Base-by-base conservation (phyloP, 2,797 vertebrate genomes). In the Phyllotis vaccarum region DNA sequence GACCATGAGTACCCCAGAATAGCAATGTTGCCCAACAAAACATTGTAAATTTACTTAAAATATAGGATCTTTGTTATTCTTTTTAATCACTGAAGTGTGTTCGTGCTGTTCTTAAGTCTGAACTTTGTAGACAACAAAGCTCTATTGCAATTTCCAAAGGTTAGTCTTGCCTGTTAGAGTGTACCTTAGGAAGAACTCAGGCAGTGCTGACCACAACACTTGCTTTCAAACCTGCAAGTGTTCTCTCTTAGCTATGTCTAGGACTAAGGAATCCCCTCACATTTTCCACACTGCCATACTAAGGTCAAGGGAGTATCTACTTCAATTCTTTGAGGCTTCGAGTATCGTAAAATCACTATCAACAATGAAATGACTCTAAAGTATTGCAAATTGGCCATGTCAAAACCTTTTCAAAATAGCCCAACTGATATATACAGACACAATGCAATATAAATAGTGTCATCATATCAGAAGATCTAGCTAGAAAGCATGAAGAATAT, bases 321-420 rank as follows among this genome's bases (percentile, higher is more conserved):
- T 80, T 68, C 40, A 81, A 13, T 87, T 87, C 62, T 75, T 91
- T 66, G 79, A 89, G 34, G 34, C 2, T 37, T 34, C 62, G 34
- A 72, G 5, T 49, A 27, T 14, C 52, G 66, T 81, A 46, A 96
- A 94, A 81, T 49, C 37, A 90, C 87, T 91, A 76, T 58, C 11
- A 29, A 68, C 46, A 70, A 40, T 43, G 72, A 92, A 75, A 93
- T 27, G 6, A 24, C 62, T 62, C 34, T 79, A 34, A 31, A 81
- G 46, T 43, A 91, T 93, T 89, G 34, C 52, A 89, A 72, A 43
- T 54, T 72, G 66, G 13, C 52, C 46, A 75, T 66, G 74, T 76
- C 37, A 80, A 83, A 81, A 80, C 70, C 64, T 93, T 87, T 85
- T 58, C n/a, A 60, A 72, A 52, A 46, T 89, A 96, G 46, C 9